phyloP scores from a whole-genome alignment of 23 tunicate genomes.

The Styela plicata region DNA sequence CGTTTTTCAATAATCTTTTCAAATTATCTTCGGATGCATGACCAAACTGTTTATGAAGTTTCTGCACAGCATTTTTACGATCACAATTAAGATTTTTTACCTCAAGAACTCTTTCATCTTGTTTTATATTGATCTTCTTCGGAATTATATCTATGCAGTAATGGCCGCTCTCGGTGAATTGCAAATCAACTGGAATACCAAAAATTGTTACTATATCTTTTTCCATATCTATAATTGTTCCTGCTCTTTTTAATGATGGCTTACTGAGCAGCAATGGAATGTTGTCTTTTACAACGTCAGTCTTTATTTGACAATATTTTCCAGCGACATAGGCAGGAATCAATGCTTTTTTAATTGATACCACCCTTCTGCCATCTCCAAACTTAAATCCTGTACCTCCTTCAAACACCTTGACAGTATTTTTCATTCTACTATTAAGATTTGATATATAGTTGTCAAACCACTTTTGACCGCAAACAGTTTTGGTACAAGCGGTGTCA shows the following conservation, averaged over 20 bases:
- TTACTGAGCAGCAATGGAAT: not conserved
- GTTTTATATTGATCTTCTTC: not conserved
- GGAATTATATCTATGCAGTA: constrained; percentile 31
- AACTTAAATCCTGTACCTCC: constrained; percentile 3
- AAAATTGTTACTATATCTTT: constrained; percentile 21
- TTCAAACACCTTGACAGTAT: not conserved
- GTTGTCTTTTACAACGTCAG: not conserved
- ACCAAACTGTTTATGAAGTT: constrained; percentile 27
- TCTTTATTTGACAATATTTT: not conserved
- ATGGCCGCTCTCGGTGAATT: constrained; percentile 23
- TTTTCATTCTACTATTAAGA: not conserved
- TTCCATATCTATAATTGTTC: not conserved
- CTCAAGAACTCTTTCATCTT: not conserved
- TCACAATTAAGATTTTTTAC: not conserved
- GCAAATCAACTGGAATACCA: constrained; percentile 8
- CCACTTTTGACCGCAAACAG: constrained; percentile 34
- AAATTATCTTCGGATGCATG: constrained; percentile 24
- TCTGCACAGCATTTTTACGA: not conserved
- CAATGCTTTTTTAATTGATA: not conserved
- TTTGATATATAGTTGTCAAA: constrained; percentile 1
- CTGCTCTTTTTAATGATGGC: not conserved
- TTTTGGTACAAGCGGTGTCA: constrained; percentile 35
- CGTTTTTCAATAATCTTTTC: constrained; percentile 4
- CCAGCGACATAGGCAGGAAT: not conserved
- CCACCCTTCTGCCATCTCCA: constrained; percentile 29